Base-by-base conservation (phyloP, 2,888 invertebrate genomes). In the Monopis laevigella region DNA sequence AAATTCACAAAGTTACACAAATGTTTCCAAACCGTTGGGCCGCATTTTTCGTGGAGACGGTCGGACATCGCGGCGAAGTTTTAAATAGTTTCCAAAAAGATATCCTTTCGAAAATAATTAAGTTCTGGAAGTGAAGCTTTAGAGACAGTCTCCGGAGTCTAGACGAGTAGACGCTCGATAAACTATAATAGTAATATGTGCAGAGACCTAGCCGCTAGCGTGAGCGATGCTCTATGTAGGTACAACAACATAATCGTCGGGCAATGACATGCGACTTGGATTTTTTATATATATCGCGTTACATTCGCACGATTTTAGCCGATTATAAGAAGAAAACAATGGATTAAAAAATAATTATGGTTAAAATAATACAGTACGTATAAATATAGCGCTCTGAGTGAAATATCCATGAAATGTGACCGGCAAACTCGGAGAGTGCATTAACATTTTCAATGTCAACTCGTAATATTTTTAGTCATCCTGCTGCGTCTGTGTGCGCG, bases 391-490 rank as follows among this genome's bases (percentile, higher is more conserved):
- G 16, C 6, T 16, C 51, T 47, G 55, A 59, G 56, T 55, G 55
- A 59, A 62, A 62, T 65, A 65, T 63, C 58, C 69, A 67, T 66
- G 65, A 71, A 72, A 65, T 66, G 66, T 65, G 65, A 40, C 58
- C 59, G 55, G 58, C 62, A 63, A 56, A 55, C 27, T 51, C 50
- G 43, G 51, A 56, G 77, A 68, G 80, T 80, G 78, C 80, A 77
- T 71, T 77, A 77, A 78, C 78, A 73, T 74, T 74, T 50, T 78
- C 80, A 80, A 80, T 80, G 80, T 80, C 80, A 77, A 71, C 72
- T 62, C 64, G 69, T 63, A 74, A 75, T 75, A 77, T 78, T 77
- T 78, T 78, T 80, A 77, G 77, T 73, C 67, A 65, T 63, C 62
- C 61, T 10, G 46, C 45, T 51, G 44, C 45, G 56, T 50, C n/a